Percentiles rank a stretch among this genome's conserved stretches.
Evolutionary conservation across 92 coral and sea anemone genomes (phyloP).

Genomic region (Porites rus): DNA sequence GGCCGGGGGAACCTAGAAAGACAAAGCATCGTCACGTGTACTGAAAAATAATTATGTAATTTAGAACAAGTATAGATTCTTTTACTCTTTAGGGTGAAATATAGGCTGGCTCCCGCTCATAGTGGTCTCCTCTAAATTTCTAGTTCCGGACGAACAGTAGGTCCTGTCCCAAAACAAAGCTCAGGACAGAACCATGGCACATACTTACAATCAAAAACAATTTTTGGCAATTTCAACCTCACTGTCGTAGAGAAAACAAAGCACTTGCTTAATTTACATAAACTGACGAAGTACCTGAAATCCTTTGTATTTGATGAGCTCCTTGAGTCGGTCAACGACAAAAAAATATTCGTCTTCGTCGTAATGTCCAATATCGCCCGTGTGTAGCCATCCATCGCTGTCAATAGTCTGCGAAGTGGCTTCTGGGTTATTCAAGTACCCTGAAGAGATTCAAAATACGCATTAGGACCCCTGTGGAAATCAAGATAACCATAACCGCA

Average conservation of each 20-base stretch:
- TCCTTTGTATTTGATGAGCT: slow-evolving; percentile 87
- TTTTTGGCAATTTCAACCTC: too few species aligned
- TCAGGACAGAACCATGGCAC: too few species aligned
- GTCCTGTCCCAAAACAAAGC: too few species aligned
- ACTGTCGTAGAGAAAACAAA: too few species aligned
- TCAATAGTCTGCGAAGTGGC: slow-evolving; percentile 74
- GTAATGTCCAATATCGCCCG: slow-evolving; percentile 91
- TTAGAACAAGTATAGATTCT: background rate
- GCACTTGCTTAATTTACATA: too few species aligned
- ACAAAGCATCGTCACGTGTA: background rate
- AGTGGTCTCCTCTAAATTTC: too few species aligned
- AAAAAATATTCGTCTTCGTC: slow-evolving; percentile 80
- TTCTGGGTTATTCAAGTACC: slow-evolving; percentile 83
- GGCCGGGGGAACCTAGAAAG: slow-evolving; percentile 76
- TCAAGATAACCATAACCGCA: background rate
- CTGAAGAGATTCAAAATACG: slow-evolving; percentile 4
- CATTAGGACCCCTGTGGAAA: background rate
- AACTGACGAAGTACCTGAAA: slow-evolving; percentile 53
- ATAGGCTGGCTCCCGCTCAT: too few species aligned
- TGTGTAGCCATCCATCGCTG: slow-evolving; percentile 91
- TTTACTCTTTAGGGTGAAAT: too few species aligned
- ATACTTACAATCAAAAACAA: too few species aligned
- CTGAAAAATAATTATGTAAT: background rate
- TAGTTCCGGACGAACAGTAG: too few species aligned
- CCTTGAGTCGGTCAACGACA: slow-evolving; percentile 87